Base-by-base conservation (phyloP, 2,888 invertebrate species). In the Andrena chrysosceles region DNA sequence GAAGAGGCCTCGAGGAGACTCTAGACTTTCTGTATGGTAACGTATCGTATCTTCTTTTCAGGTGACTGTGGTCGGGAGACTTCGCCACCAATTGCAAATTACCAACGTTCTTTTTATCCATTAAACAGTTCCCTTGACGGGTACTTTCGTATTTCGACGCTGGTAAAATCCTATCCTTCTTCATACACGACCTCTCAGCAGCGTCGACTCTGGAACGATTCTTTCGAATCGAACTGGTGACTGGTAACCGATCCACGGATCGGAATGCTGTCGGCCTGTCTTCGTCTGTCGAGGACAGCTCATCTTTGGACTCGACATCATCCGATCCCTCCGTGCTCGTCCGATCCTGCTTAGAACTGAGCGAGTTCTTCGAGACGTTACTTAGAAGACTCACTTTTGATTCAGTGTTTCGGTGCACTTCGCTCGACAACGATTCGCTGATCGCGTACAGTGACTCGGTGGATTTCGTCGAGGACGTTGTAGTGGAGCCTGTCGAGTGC, bases 381-480 rank as follows among this genome's bases (percentile, higher is more conserved):
- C 10, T 74, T 3, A 29, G 26, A 0, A 63, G 26, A 16, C 23
- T 68, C 13, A 64, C 23, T 5, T 60, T 49, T 2, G 62, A 67
- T 16, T 56, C 64, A 10, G 29, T 59, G 20, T 69, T 70, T 5
- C n/a, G 72, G 0, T 26, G 64, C 2, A 79, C 33, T 5, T 89
- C 88, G 62, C 26, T 66, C 8, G 84, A 72, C 56, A 91, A 54
- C 10, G 90, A 86, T 31, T 93, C 92, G 72, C 90, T 90, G 66
- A 92, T 92, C 2, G 92, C 92, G 81, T 90, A 91, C 0, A 93
- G 77, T 0, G 93, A 93, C 64, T 93, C 93, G 2, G 90, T 92
- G 0, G 93, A 93, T 71, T 90, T 91, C 0, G 93, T 92, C 13
- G 93, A 93, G 0, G 91, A 92, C 0, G 91, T 90, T 0, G 89